A percentile compares a stretch with the other conserved stretches of the same genome.
These are phyloP conservation scores for Probaryconus sp. DNA, from an alignment of 1,140 invertebrate species.

Conservation along the genomic window DNA sequence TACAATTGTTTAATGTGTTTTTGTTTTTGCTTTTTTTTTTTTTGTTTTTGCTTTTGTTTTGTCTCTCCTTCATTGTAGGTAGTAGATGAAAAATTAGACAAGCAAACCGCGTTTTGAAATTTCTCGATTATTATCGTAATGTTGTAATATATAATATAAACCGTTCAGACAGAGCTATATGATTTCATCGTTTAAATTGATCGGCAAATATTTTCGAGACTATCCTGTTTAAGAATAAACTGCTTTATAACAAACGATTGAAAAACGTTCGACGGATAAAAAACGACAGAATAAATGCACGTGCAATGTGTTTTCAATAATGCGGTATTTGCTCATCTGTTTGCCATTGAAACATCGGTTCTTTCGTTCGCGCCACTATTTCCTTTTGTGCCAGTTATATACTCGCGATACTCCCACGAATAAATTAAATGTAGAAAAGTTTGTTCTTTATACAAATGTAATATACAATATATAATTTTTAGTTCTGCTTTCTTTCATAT, in stretches of 20 bases:
- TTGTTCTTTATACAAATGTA: slow-evolving; percentile 78
- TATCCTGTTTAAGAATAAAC: too few species aligned
- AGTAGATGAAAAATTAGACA: slow-evolving; percentile 20
- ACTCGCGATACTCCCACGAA: slow-evolving; percentile 75
- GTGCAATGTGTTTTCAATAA: slow-evolving; percentile 29
- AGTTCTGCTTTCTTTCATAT: slow-evolving; percentile 63
- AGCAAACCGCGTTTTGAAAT: slow-evolving; percentile 38
- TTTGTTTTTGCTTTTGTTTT: neutral
- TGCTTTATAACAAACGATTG: too few species aligned
- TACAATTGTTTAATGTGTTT: neutral
- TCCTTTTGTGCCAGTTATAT: slow-evolving; percentile 57
- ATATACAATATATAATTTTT: slow-evolving; percentile 77
- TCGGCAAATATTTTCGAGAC: too few species aligned
- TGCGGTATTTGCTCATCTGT: slow-evolving; percentile 35
- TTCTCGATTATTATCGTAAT: slow-evolving; percentile 9
- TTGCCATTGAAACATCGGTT: slow-evolving; percentile 14
- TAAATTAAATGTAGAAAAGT: slow-evolving; percentile 77
- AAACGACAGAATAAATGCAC: slow-evolving; percentile 54
- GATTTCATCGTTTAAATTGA: too few species aligned
- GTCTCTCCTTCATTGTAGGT: neutral
- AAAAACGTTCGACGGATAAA: too few species aligned
- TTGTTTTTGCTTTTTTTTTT: neutral
- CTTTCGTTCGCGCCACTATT: slow-evolving; percentile 41
- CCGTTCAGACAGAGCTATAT: neutral
- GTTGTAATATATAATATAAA: neutral